Evolutionary conservation across 2,113 vertebrate species (phyloP), one percentile per base, ranked within the genome.

Genomic region (Macaca nemestrina): DNA sequence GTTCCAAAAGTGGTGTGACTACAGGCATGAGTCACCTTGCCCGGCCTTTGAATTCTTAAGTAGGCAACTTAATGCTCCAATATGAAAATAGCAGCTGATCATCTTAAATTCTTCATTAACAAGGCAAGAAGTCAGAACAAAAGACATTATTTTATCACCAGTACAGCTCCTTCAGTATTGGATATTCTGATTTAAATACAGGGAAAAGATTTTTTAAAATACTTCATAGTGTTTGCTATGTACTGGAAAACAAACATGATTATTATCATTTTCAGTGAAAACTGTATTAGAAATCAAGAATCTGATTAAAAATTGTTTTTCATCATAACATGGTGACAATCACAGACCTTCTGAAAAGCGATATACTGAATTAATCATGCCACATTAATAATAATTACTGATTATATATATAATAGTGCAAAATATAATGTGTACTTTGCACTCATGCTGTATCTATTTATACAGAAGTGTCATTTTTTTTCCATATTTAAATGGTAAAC

Each of bases 221-320:
- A 78, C 22, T 84, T 18, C 32, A 17, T 91, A 22, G n/a, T 38
- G 45, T 52, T 79, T 35, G 22, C 6, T 92, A 52, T 38, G n/a
- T 72, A 57, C 23, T 84, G n/a, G n/a, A 91, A 82, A 25, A 83
- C n/a, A 97, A 76, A 67, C 38, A 88, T 4, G 52, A 64, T 61
- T 32, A 32, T 89, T 16, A 86, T 86, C 3, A 23, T 93, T 90
- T 90, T 73, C 52, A 45, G 55, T 90, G 52, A 93, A 95, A 59
- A 61, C 3, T 87, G 13, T 52, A 70, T 86, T 72, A 48, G 12
- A 27, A 73, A 55, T 68, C 55, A 95, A 3, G 30, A 94, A 61
- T 88, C 38, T 88, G 64, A 80, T 80, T 80, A 57, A 80, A 73
- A 85, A 81, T n/a, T 50, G 16, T 43, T 97, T 96, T 88, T 79